Conservation (phyloP, 2,113 vertebrate genomes). For the Odocoileus hemionus region DNA sequence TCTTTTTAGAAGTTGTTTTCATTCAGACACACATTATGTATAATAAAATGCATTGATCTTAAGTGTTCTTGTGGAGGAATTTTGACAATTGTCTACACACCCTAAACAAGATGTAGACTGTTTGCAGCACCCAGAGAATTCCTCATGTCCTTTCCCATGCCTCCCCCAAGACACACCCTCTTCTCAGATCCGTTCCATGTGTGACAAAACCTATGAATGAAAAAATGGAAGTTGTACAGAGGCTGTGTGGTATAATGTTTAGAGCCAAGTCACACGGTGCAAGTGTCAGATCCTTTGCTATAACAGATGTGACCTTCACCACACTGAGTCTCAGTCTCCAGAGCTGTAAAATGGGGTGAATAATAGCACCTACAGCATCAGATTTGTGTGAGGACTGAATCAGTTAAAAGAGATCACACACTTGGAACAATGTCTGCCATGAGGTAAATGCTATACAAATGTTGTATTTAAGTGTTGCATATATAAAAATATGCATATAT, state of each 20-base stretch:
- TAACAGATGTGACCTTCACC: neutral
- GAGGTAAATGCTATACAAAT: neutral
- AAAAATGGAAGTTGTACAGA: neutral
- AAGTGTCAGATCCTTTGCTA: neutral
- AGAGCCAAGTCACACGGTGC: neutral
- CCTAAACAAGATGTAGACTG: neutral
- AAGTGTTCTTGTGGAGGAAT: neutral
- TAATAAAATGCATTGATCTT: neutral
- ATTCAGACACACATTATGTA: neutral
- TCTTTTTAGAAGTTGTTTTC: neutral
- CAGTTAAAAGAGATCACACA: neutral
- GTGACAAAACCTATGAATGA: neutral
- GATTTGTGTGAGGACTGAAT: neutral
- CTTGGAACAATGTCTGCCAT: neutral
- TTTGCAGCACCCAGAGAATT: neutral
- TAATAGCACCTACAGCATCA: neutral
- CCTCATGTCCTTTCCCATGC: neutral
- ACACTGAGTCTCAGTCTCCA: neutral
- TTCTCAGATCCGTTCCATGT: neutral
- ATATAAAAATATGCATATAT: neutral
- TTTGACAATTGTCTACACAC: neutral
- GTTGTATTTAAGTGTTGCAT: neutral
- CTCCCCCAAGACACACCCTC: neutral
- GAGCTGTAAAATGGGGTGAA: neutral
- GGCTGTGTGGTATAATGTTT: neutral